Evolutionary conservation across 1,140 invertebrate genomes (phyloP).

Genomic region (Achatina immaculata): DNA sequence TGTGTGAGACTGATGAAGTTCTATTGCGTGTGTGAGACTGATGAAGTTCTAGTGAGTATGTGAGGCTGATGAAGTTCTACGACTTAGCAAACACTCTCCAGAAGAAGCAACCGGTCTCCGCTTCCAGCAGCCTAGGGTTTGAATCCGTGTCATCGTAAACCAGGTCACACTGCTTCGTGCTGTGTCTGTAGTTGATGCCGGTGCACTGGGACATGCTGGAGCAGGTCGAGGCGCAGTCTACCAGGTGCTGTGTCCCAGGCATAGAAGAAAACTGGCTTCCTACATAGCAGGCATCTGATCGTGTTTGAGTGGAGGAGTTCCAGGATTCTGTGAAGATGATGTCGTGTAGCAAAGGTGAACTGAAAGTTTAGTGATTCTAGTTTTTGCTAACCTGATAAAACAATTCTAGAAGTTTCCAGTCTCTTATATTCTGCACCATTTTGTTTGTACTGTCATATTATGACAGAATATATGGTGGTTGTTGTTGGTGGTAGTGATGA

Average conservation of each 20-base stretch:
- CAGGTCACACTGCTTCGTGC: neutral
- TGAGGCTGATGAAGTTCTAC: too few relatives aligned
- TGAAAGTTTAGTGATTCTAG: too few relatives aligned
- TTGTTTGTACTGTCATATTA: too few relatives aligned
- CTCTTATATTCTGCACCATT: too few relatives aligned
- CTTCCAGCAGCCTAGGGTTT: neutral
- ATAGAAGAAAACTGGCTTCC: neutral
- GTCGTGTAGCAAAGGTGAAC: too few relatives aligned
- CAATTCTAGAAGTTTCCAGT: too few relatives aligned
- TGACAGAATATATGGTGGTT: too few relatives aligned
- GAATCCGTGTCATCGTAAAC: neutral
- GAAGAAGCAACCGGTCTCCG: neutral
- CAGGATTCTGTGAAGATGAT: neutral
- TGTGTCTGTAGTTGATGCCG: neutral
- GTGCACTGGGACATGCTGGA: neutral
- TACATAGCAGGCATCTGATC: neutral
- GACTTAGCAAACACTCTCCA: neutral
- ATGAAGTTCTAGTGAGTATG: too few relatives aligned
- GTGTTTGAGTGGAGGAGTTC: neutral
- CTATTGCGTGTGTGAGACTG: too few relatives aligned
- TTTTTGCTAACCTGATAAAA: too few relatives aligned
- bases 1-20: too few relatives aligned
- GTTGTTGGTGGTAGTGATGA: too few relatives aligned
- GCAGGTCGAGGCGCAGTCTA: neutral
- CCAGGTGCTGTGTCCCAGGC: neutral